A percentile compares a stretch with the other conserved stretches of the same genome.
These are phyloP conservation scores for Ethmia dodecea DNA, from an alignment of 2,888 invertebrate genomes.

Conservation along the genomic window DNA sequence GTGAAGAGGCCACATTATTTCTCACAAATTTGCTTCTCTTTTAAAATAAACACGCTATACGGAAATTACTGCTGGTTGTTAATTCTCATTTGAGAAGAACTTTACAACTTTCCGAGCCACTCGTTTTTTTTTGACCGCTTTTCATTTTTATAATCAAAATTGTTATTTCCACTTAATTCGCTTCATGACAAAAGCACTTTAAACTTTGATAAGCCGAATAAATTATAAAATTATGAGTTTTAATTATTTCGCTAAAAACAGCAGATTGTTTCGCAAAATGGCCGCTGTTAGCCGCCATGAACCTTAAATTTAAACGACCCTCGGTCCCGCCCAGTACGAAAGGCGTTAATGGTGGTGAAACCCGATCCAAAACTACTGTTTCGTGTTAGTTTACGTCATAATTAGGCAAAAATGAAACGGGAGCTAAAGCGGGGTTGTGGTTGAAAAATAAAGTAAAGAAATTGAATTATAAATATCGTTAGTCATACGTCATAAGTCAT, in stretches of 20 bases:
- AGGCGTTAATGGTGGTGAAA: conserved; percentile 31
- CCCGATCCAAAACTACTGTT: conserved; percentile 41
- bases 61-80: conserved; percentile 6
- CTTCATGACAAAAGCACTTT: no score
- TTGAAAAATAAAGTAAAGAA: no score
- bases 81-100: conserved; percentile 8
- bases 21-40: conserved; percentile 15
- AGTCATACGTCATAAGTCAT: no score
- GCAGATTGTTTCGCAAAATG: no score
- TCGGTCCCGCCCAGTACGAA: conserved; percentile 37
- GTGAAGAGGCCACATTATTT: not conserved
- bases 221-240: not conserved
- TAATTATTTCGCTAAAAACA: no score
- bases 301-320: conserved; percentile 31
- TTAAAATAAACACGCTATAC: conserved; percentile 19
- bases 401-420: conserved; percentile 36
- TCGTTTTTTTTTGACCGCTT: not conserved
- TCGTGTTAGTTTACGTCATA: conserved; percentile 51
- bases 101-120: conserved; percentile 1
- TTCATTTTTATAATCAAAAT: no score
- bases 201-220: not conserved
- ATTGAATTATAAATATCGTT: no score
- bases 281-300: no score
- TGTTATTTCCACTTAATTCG: no score
- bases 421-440: conserved; percentile 30